Evolutionary conservation across 2,888 invertebrate genomes (phyloP).

Genomic region (Lasioglossum leucozonium): DNA sequence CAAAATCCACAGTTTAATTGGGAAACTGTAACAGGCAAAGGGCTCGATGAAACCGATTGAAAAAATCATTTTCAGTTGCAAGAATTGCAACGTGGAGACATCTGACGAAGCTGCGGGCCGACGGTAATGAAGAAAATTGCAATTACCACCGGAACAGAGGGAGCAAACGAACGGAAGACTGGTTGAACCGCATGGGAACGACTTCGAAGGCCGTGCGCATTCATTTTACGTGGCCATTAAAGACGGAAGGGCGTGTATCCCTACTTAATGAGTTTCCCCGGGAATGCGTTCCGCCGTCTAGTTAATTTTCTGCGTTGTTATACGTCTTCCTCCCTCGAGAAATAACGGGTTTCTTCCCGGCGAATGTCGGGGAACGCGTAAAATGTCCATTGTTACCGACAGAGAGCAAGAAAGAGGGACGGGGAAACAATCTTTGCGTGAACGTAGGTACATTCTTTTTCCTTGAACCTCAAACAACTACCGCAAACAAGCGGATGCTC

Average conservation of each 20-base stretch:
- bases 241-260: conserved; percentile 22
- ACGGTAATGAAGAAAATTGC: neutral
- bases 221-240: conserved; percentile 13
- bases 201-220: neutral
- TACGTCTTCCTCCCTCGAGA: conserved; percentile 37
- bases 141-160: neutral
- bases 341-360: conserved; percentile 41
- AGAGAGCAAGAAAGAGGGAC: neutral
- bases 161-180: neutral
- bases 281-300: conserved; percentile 29
- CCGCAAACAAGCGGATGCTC: conserved; percentile 2
- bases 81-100: neutral
- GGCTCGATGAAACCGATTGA: neutral
- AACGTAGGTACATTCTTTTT: neutral
- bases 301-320: conserved; percentile 43
- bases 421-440: conserved; percentile 1
- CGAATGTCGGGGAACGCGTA: conserved; percentile 38
- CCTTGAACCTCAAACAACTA: conserved; percentile 10
- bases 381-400: conserved; percentile 48
- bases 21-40: neutral
- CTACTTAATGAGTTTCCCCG: conserved; percentile 47
- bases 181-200: conserved; percentile 7
- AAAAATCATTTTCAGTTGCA: neutral
- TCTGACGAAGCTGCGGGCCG: neutral
- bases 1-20: neutral